Conservation (phyloP, 2,797 vertebrate genomes). For the Australoheros facetus region DNA sequence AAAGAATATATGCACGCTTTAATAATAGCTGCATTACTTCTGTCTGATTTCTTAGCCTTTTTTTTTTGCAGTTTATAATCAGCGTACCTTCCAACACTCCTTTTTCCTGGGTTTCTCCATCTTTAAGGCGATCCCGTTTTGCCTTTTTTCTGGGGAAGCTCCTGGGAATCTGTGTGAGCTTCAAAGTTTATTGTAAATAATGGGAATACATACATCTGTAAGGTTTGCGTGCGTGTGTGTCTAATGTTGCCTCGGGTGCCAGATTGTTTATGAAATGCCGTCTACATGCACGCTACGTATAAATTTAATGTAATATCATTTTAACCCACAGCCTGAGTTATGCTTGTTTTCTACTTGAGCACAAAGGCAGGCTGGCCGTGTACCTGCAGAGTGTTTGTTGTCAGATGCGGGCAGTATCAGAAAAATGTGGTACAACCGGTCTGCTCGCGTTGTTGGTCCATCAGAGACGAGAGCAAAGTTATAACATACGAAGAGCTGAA, state of each 20-base stretch:
- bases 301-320: neutral
- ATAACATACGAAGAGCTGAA: too few relatives aligned
- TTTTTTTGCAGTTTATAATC: neutral
- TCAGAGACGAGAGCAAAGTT: too few relatives aligned
- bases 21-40: slow-evolving; percentile 17
- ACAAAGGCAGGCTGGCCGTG: too few relatives aligned
- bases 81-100: neutral
- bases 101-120: neutral
- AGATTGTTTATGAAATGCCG: neutral
- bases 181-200: slow-evolving; percentile 4
- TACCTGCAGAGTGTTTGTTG: too few relatives aligned
- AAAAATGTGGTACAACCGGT: too few relatives aligned
- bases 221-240: too few relatives aligned
- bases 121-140: neutral
- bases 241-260: neutral
- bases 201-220: neutral
- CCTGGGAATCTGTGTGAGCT: neutral
- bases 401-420: too few relatives aligned
- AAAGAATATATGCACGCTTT: slow-evolving; percentile 20
- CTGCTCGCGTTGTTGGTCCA: too few relatives aligned
- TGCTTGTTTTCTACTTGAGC: too few relatives aligned
- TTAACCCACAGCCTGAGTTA: neutral
- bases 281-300: neutral
- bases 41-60: slow-evolving; percentile 11
- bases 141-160: neutral